These are phyloP conservation scores for Aphrocallistes beatrix DNA, from an alignment of 37 sponge, comb jelly and placozoan genomes.

Conservation along the genomic window DNA sequence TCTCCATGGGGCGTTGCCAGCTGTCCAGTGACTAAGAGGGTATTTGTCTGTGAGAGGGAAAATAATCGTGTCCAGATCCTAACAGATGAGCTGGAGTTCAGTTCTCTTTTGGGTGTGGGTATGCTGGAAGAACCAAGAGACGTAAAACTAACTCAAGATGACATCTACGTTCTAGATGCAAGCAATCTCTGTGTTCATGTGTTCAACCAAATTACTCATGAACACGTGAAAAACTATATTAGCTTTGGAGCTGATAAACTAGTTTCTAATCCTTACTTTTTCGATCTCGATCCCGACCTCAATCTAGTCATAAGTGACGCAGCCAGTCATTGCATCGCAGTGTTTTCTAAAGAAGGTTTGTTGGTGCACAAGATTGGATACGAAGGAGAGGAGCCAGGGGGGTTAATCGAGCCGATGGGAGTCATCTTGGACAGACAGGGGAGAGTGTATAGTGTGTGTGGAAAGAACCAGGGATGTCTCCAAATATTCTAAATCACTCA, in stretches of 20 bases:
- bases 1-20: constrained; percentile 6
- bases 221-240: background rate
- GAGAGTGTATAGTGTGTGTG: background rate
- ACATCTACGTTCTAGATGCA: background rate
- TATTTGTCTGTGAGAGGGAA: constrained; percentile 22
- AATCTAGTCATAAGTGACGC: background rate
- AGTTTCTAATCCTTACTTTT: background rate
- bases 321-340: background rate
- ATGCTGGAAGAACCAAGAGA: background rate
- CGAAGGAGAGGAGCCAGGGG: background rate
- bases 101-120: background rate
- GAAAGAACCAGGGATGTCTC: background rate
- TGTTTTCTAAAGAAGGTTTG: background rate
- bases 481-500: background rate
- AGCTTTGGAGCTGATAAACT: background rate
- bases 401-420: background rate
- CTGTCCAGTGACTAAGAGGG: background rate
- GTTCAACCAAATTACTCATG: background rate
- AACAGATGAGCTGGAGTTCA: background rate
- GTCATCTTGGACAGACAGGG: background rate
- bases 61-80: background rate
- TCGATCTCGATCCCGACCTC: background rate
- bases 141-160: background rate
- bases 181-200: background rate
- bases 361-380: background rate